Percentiles rank a stretch among this genome's conserved stretches.
These are phyloP conservation scores for Octodon degus DNA, from an alignment of 2,113 vertebrate genomes.

Conservation along the genomic window DNA sequence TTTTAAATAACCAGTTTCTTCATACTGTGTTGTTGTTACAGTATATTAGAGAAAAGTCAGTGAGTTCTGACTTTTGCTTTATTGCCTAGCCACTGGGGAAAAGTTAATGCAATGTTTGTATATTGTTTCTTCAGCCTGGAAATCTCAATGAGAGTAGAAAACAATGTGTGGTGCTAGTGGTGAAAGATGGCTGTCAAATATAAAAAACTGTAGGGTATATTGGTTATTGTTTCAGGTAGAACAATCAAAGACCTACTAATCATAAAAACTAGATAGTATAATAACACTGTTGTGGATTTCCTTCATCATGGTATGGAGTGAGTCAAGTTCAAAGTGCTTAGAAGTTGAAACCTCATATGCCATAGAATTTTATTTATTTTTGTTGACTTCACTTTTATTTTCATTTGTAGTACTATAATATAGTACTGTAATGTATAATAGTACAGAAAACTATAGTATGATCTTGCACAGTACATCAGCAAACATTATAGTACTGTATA, in stretches of 20 bases:
- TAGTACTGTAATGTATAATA: too few species aligned
- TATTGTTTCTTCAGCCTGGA: slow-evolving; percentile 54
- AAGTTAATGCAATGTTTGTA: slow-evolving; percentile 23
- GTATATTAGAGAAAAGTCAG: neutral
- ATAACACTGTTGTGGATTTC: neutral
- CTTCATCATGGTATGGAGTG: neutral
- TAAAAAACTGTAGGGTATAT: neutral
- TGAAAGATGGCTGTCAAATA: slow-evolving; percentile 16
- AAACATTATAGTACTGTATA: too few species aligned
- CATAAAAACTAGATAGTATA: neutral
- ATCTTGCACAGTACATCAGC: too few species aligned
- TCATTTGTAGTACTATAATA: too few species aligned
- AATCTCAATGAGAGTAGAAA: slow-evolving; percentile 1
- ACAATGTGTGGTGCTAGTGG: slow-evolving; percentile 6
- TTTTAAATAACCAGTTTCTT: slow-evolving; percentile 13
- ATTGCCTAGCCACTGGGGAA: neutral
- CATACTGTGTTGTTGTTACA: neutral
- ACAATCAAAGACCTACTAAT: neutral
- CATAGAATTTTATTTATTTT: neutral
- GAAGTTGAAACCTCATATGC: neutral
- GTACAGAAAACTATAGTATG: too few species aligned
- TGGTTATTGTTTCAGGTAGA: slow-evolving; percentile 4
- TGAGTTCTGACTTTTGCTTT: slow-evolving; percentile 41
- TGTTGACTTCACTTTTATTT: too few species aligned
- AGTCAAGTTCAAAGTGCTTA: neutral